Conservation (phyloP, 2,888 invertebrate genomes). For the Thera obeliscata region DNA sequence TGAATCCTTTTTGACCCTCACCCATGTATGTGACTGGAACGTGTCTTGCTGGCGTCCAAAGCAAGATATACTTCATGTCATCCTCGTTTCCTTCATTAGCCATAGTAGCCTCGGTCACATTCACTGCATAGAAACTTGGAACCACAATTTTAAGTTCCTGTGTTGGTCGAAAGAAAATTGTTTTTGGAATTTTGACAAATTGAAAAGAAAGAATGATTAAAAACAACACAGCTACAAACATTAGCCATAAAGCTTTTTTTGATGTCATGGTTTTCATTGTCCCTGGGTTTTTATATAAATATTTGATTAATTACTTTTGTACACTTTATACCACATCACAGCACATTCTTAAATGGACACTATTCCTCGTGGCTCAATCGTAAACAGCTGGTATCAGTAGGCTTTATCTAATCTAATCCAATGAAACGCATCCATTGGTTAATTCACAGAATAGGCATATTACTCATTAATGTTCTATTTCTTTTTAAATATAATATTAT, state of each 20-base stretch:
- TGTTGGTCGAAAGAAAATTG: not conserved
- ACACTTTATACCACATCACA: constrained; percentile 1
- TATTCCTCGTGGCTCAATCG: not conserved
- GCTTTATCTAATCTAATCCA: constrained; percentile 6
- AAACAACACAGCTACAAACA: not conserved
- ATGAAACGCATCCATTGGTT: not conserved
- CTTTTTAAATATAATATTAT: too few species aligned
- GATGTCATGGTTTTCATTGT: not conserved
- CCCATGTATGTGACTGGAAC: constrained; percentile 57
- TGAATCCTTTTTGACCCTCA: constrained; percentile 50
- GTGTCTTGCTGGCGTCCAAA: constrained; percentile 53
- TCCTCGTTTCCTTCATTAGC: not conserved
- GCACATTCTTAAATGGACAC: not conserved
- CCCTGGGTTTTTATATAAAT: not conserved
- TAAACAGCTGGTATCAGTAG: not conserved
- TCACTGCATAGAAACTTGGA: not conserved
- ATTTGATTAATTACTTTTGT: not conserved
- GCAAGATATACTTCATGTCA: constrained; percentile 55
- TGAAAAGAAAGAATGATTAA: not conserved
- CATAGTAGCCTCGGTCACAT: not conserved
- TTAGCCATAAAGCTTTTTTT: not conserved
- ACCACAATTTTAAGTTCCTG: not conserved
- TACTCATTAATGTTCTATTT: not conserved
- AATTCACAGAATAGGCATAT: constrained; percentile 2
- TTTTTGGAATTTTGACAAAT: not conserved